phyloP scores from a whole-genome alignment of 2,113 vertebrate genomes.

The Taxidea taxus region DNA sequence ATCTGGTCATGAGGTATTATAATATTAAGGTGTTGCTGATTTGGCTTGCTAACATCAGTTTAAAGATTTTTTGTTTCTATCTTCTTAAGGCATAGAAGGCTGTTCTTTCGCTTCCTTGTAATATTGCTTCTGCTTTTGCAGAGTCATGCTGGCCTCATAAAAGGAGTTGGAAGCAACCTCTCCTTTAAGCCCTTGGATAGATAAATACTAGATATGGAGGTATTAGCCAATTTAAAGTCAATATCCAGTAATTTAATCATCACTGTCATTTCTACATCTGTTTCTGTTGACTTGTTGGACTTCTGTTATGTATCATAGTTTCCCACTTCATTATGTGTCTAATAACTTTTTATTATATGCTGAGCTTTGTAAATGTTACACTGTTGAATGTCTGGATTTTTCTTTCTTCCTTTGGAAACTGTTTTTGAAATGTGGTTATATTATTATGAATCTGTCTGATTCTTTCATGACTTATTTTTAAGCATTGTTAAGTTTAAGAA shows the following conservation, averaged over 20 bases:
- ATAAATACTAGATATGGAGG: not conserved
- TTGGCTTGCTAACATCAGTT: not conserved
- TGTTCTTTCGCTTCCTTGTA: not conserved
- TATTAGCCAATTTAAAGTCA: not conserved
- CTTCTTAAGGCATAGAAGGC: not conserved
- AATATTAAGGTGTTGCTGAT: not conserved
- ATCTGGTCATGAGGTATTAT: not conserved
- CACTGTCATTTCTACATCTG: not conserved
- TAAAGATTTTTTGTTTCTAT: not conserved
- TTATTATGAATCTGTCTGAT: not conserved
- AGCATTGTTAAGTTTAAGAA: not conserved
- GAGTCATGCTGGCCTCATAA: not conserved
- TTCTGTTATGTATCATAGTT: not conserved
- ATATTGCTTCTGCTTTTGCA: not conserved
- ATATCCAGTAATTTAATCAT: not conserved
- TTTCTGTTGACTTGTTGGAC: not conserved
- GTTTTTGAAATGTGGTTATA: not conserved
- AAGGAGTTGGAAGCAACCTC: not conserved
- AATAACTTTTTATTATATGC: not conserved
- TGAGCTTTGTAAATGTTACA: not conserved
- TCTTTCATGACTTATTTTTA: not conserved
- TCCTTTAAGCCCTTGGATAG: not conserved
- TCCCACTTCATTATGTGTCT: not conserved
- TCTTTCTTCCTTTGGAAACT: not conserved
- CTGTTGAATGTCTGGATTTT: not conserved